Percentiles rank a stretch among this genome's conserved stretches.
Evolutionary conservation across 2,888 invertebrate genomes (phyloP).

Genomic region (Amaurobius ferox): DNA sequence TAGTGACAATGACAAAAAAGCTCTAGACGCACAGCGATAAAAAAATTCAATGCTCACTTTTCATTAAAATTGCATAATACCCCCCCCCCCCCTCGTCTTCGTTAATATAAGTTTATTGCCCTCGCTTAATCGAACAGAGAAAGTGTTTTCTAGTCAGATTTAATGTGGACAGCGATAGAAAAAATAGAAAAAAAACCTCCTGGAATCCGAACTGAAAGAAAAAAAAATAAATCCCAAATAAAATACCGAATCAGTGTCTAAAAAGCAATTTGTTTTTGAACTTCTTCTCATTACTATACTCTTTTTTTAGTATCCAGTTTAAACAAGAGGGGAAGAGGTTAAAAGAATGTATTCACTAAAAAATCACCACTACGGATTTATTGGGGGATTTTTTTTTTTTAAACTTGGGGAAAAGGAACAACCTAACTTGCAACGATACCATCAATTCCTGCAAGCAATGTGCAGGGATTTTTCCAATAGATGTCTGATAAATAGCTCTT

Average conservation of each 20-base stretch:
- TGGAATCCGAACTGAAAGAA: neutral
- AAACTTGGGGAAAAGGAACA: conserved; percentile 28
- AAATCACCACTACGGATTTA: conserved; percentile 21
- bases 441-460: conserved; percentile 63
- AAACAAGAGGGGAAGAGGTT: neutral
- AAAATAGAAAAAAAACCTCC: neutral
- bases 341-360: conserved; percentile 7
- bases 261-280: conserved; percentile 33
- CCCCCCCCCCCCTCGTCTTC: neutral
- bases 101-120: conserved; percentile 38
- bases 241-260: conserved; percentile 18
- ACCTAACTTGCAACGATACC: conserved; percentile 22
- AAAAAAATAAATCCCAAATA: neutral
- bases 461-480: conserved; percentile 57
- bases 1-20: neutral
- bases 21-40: no score
- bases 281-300: neutral
- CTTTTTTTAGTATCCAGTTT: conserved; percentile 16
- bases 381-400: conserved; percentile 12
- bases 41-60: neutral
- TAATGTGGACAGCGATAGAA: neutral
- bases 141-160: conserved; percentile 31
- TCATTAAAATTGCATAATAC: neutral
- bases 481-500: conserved; percentile 51
- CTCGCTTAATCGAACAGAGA: conserved; percentile 31